phyloP scores from a whole-genome alignment of 2,888 invertebrate species.

The Rhorus exstirpatorius region DNA sequence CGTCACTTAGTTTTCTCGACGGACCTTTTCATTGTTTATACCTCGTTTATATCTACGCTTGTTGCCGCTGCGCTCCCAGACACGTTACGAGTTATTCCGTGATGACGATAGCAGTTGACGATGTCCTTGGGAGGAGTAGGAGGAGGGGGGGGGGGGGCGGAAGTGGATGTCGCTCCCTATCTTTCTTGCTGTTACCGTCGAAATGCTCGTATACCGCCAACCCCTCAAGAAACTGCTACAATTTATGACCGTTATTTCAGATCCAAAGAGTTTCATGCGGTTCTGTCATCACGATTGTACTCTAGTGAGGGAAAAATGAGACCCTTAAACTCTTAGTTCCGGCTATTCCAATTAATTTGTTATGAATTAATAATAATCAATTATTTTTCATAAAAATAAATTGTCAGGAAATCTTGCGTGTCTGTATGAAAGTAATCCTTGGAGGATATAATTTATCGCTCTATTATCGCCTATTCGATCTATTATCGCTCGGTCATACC shows the following conservation, averaged over 20 bases:
- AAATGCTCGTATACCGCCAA: background rate
- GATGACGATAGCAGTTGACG: slow-evolving; percentile 35
- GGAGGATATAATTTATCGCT: background rate
- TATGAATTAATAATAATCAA: too few relatives aligned
- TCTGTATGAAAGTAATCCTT: background rate
- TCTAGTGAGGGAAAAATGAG: too few relatives aligned
- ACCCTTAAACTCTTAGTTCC: too few relatives aligned
- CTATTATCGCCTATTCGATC: background rate
- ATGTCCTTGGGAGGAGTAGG: too few relatives aligned
- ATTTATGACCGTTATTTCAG: background rate
- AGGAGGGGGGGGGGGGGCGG: too few relatives aligned
- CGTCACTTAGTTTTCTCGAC: slow-evolving; percentile 56
- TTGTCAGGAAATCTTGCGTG: background rate
- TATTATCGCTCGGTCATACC: slow-evolving; percentile 18
- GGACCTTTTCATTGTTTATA: slow-evolving; percentile 48
- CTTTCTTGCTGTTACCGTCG: slow-evolving; percentile 1
- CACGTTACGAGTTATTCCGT: slow-evolving; percentile 15
- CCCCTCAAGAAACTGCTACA: background rate
- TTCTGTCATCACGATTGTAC: background rate
- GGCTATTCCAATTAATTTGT: too few relatives aligned
- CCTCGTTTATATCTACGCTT: background rate
- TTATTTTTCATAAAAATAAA: too few relatives aligned
- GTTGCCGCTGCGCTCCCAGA: background rate
- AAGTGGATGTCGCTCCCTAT: slow-evolving; percentile 44
- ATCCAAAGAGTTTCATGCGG: background rate